Conservation (phyloP, 2,888 invertebrate genomes). For the Copidosoma aretas region DNA sequence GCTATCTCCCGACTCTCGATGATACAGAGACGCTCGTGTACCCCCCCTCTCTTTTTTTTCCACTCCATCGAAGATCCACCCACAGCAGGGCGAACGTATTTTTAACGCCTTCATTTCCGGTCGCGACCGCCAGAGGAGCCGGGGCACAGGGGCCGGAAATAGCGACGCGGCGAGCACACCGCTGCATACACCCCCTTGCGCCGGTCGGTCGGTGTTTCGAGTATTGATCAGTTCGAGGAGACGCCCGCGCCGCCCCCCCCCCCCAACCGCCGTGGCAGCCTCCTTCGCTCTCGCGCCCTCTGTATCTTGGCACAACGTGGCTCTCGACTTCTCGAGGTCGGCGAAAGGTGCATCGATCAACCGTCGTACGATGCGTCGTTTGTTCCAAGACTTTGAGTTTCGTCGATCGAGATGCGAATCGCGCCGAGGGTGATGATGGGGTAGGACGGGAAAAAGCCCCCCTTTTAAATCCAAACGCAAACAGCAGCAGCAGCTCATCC, state of each 20-base stretch:
- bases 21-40: slow-evolving; percentile 32
- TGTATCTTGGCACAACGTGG: not conserved
- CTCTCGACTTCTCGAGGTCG: not conserved
- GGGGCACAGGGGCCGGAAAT: slow-evolving; percentile 41
- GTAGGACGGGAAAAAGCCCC: too few relatives aligned
- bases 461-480: too few relatives aligned
- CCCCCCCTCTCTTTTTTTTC: too few relatives aligned
- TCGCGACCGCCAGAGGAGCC: slow-evolving; percentile 15
- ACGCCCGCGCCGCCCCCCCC: not conserved
- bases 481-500: too few relatives aligned
- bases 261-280: not conserved
- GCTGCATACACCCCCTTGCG: slow-evolving; percentile 37
- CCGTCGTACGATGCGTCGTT: too few relatives aligned
- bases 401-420: too few relatives aligned
- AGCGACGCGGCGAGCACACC: slow-evolving; percentile 32
- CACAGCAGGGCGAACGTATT: slow-evolving; percentile 16
- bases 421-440: too few relatives aligned
- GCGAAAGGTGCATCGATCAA: too few relatives aligned
- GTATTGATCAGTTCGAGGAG: slow-evolving; percentile 63
- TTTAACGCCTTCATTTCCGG: slow-evolving; percentile 42
- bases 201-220: slow-evolving; percentile 61
- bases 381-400: too few relatives aligned
- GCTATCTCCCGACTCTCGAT: too few relatives aligned
- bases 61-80: slow-evolving; percentile 18
- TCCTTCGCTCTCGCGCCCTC: slow-evolving; percentile 9